phyloP scores from a whole-genome alignment of 2,888 invertebrate genomes.

The Melanostoma scalare region DNA sequence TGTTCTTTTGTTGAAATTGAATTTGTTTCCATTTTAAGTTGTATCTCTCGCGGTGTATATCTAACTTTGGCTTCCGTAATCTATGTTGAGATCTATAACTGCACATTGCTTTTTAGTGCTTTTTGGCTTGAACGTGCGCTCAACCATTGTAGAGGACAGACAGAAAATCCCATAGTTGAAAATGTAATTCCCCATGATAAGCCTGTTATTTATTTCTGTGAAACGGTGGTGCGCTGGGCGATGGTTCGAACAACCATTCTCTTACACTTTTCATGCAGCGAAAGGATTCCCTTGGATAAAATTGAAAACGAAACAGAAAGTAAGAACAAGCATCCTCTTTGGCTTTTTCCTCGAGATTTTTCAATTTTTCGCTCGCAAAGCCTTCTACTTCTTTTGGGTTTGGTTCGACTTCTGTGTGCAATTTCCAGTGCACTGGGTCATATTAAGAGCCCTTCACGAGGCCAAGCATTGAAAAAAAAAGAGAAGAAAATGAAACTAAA shows the following conservation, averaged over 20 bases:
- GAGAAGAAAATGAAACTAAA: background rate
- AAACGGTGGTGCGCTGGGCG: background rate
- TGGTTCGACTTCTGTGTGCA: conserved; percentile 58
- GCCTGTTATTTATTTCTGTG: conserved; percentile 60
- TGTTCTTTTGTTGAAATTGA: conserved; percentile 38
- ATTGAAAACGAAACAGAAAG: conserved; percentile 34
- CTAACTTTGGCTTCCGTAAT: conserved; percentile 36
- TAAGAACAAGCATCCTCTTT: conserved; percentile 22
- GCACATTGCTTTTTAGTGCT: conserved; percentile 9
- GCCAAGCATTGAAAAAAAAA: conserved; percentile 1
- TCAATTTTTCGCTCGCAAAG: conserved; percentile 57
- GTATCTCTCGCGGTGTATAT: background rate
- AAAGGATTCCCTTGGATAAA: conserved; percentile 14
- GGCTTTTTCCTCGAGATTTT: conserved; percentile 29
- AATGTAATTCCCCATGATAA: conserved; percentile 70
- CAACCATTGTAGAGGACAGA: conserved; percentile 1
- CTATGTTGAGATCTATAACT: conserved; percentile 41
- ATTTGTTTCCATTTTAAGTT: conserved; percentile 29
- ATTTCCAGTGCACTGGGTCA: conserved; percentile 70
- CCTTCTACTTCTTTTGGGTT: conserved; percentile 17
- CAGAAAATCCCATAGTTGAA: conserved; percentile 59
- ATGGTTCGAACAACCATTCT: background rate
- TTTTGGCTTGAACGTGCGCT: conserved; percentile 25
- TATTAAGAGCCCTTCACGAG: conserved; percentile 57
- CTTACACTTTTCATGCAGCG: background rate